These are phyloP conservation scores for Acanthurus tractus DNA, from an alignment of 2,797 vertebrate genomes.

Conservation along the genomic window DNA sequence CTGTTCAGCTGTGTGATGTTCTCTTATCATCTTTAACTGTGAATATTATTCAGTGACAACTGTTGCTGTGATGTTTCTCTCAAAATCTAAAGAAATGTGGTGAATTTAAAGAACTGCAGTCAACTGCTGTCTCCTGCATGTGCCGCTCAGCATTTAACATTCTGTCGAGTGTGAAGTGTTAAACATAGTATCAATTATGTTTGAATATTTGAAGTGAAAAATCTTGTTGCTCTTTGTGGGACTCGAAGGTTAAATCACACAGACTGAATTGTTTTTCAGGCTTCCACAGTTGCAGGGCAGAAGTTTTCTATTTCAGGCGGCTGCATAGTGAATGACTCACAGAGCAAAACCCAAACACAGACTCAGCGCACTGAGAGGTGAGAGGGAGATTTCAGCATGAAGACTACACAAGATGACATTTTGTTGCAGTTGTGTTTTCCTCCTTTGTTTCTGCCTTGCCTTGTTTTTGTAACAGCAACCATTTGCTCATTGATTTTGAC, in stretches of 20 bases:
- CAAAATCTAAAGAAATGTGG: slow-evolving; percentile 1
- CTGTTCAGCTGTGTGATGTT: slow-evolving; percentile 22
- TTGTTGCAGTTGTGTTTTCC: slow-evolving; percentile 2
- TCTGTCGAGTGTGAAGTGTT: not conserved
- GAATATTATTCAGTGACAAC: slow-evolving; percentile 9
- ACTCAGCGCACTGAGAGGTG: slow-evolving; percentile 59
- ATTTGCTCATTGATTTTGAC: not conserved
- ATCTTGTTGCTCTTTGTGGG: not conserved
- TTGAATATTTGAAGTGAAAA: not conserved
- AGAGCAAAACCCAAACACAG: slow-evolving; percentile 33
- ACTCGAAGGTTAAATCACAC: not conserved
- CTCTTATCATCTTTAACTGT: not conserved
- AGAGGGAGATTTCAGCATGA: slow-evolving; percentile 35
- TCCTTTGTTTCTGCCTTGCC: slow-evolving; percentile 5
- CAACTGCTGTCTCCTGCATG: not conserved
- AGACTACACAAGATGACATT: slow-evolving; percentile 3
- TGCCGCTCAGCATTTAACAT: not conserved
- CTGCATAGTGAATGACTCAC: slow-evolving; percentile 29
- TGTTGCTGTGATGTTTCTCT: not conserved
- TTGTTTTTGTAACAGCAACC: not conserved
- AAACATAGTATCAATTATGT: not conserved
- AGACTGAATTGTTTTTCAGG: slow-evolving; percentile 59
- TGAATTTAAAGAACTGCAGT: not conserved
- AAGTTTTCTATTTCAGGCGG: slow-evolving; percentile 22
- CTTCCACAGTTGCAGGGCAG: slow-evolving; percentile 22